These are phyloP conservation scores for Theristicus caerulescens DNA, from an alignment of 2,113 vertebrate species.

Conservation along the genomic window DNA sequence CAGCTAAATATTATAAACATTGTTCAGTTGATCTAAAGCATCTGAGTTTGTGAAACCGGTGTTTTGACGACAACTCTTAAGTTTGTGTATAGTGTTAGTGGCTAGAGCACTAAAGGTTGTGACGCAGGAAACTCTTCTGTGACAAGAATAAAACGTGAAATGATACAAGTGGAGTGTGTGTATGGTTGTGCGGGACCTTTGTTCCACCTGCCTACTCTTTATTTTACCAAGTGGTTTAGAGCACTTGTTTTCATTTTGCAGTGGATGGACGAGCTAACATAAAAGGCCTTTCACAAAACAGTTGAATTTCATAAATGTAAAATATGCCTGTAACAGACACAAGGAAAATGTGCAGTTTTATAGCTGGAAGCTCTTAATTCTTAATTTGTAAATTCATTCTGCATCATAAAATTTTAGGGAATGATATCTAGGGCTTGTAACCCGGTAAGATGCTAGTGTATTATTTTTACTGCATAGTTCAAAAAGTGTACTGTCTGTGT, in stretches of 20 bases:
- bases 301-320: not conserved
- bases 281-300: not conserved
- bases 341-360: not conserved
- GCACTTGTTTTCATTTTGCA: not conserved
- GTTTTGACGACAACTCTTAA: not conserved
- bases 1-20: not conserved
- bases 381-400: not conserved
- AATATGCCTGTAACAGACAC: not conserved
- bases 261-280: not conserved
- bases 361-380: not conserved
- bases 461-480: not conserved
- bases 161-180: not conserved
- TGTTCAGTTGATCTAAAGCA: not conserved
- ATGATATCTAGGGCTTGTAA: not conserved
- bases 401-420: not conserved
- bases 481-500: not conserved
- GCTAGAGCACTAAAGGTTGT: not conserved
- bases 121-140: not conserved
- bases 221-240: not conserved
- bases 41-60: not conserved
- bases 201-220: not conserved
- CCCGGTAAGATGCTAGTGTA: not conserved
- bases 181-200: not conserved
- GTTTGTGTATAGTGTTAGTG: not conserved
- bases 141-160: not conserved